phyloP scores from a whole-genome alignment of 2,113 vertebrate species.

The Mugil cephalus region DNA sequence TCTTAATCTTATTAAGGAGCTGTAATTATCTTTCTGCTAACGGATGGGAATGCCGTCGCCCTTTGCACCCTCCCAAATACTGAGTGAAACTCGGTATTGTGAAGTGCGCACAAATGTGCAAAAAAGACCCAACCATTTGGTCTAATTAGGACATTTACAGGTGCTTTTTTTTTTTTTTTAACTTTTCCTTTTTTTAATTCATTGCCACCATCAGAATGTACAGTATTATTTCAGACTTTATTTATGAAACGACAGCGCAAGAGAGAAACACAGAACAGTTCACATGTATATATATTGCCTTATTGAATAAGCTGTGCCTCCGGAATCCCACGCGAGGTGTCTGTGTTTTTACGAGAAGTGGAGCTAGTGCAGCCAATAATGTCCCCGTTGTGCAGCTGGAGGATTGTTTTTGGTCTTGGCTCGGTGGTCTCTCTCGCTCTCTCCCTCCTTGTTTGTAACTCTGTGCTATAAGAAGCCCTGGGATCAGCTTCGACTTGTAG shows the following conservation, averaged over 20 bases:
- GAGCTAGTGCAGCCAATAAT: conserved; percentile 41
- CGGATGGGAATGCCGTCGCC: not conserved
- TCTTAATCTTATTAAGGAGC: not conserved
- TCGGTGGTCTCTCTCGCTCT: conserved; percentile 13
- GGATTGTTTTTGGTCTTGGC: conserved; percentile 25
- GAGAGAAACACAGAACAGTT: conserved; percentile 36
- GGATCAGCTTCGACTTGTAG: conserved; percentile 41
- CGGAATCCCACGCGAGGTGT: conserved; percentile 48
- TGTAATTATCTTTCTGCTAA: conserved; percentile 14
- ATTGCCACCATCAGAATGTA: conserved; percentile 71
- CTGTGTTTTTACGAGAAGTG: conserved; percentile 45
- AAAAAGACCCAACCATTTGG: conserved; percentile 13
- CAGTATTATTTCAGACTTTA: conserved; percentile 63
- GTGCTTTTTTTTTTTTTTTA: conserved; percentile 23
- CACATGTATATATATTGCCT: conserved; percentile 87
- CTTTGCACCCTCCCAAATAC: not conserved
- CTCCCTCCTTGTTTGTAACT: conserved; percentile 10
- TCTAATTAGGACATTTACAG: conserved; percentile 30
- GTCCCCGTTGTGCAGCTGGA: conserved; percentile 39
- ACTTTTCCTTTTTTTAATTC: conserved; percentile 14
- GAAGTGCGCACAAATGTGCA: conserved; percentile 3
- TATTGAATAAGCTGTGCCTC: conserved; percentile 83
- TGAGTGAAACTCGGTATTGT: conserved; percentile 14
- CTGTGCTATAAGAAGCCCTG: conserved; percentile 41
- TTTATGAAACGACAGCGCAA: conserved; percentile 62